Evolutionary conservation across 2,797 vertebrate species (phyloP), one percentile per base, ranked within the genome.

Genomic region (Brachyrhaphis roseni): DNA sequence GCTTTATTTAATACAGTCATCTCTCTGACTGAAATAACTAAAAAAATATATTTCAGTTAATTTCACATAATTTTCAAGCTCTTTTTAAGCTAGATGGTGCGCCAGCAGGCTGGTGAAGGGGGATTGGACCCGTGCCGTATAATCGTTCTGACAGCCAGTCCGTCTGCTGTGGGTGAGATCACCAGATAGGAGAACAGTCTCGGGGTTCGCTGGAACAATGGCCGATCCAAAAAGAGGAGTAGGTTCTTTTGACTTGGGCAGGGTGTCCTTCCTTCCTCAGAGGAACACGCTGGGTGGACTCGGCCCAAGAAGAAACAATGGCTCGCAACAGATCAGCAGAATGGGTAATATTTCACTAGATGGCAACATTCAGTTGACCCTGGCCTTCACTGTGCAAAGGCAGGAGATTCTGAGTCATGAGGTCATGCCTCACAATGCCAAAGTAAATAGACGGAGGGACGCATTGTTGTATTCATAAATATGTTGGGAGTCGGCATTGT

Each of bases 281-380:
- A 95, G 93, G 92, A 95, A 97, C 89, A 79, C 93, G 88, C 75
- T 96, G 97, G 94, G 97, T 97, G 94, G 94, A 96, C 90, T 93
- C 93, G 78, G 76, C 12, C 13, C 0, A 26, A 78, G 7, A 47
- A 55, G 15, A 89, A 92, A 93, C 92, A 94, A 92, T 93, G 85
- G 87, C 78, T 83, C 83, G 84, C 85, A 90, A 85, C 78, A 91
- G 88, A 91, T 93, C 91, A 88, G 90, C 90, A 86, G 76, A 90
- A 90, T 88, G 62, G 79, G 78, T 87, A 87, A 87, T 92, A 92
- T 92, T 94, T 87, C 72, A 88, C 84, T 41, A 90, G 84, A 82
- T 86, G 86, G 90, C 87, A 91, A 86, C 89, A 85, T 89, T 77
- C 78, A 82, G 73, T 79, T 90, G 88, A 91, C 86, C 88, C 72